phyloP scores from a whole-genome alignment of 2,113 vertebrate species.

The Baryphthengus martii region DNA sequence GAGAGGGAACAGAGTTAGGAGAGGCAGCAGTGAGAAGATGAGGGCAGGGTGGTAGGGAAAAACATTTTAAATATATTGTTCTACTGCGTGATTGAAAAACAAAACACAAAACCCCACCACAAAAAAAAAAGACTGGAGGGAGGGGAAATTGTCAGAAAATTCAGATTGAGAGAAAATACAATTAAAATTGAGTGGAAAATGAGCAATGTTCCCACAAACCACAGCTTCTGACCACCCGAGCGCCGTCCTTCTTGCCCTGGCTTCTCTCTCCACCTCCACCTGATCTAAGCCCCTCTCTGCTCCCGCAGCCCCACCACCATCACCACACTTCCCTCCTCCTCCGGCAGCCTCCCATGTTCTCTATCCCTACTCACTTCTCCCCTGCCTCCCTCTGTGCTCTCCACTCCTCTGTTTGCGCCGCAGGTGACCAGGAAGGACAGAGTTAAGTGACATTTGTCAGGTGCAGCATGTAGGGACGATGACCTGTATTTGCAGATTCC shows the following conservation, averaged over 20 bases:
- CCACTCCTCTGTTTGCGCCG: background rate
- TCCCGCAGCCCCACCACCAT: background rate
- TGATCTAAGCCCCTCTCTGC: background rate
- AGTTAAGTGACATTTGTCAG: background rate
- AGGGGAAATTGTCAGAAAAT: too few species aligned
- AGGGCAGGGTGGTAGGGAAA: background rate
- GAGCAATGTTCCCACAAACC: background rate
- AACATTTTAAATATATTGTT: accelerated
- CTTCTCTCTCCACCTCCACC: background rate
- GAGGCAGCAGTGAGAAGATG: background rate
- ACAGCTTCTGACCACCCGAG: background rate
- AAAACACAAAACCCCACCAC: too few species aligned
- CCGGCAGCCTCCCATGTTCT: accelerated
- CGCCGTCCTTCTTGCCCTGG: accelerated
- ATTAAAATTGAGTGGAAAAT: too few species aligned
- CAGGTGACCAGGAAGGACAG: background rate
- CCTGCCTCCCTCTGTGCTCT: background rate
- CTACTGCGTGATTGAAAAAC: too few species aligned
- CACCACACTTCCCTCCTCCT: accelerated
- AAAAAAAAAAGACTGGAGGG: too few species aligned
- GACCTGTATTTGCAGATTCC: background rate
- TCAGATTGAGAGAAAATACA: too few species aligned
- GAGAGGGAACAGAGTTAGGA: background rate
- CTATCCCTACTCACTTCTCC: background rate
- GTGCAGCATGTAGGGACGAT: background rate